Conservation (phyloP, 1,140 invertebrate genomes). For the Scaptomyza pallida region DNA sequence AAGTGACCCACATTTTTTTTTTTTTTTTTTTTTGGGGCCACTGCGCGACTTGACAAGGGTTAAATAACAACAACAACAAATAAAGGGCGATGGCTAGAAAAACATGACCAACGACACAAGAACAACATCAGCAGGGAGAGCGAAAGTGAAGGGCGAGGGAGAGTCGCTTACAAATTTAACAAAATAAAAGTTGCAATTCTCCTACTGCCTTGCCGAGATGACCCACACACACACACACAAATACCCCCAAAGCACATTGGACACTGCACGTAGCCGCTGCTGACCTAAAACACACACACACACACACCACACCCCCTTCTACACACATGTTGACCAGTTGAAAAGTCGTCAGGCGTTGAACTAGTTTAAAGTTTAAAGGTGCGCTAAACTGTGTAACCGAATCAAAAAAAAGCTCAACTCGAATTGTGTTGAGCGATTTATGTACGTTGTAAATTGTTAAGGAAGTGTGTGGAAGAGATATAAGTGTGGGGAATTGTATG, state of each 20-base stretch:
- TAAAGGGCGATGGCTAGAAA: slow-evolving; percentile 8
- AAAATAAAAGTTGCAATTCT: slow-evolving; percentile 48
- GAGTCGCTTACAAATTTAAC: slow-evolving; percentile 34
- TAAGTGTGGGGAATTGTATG: background rate
- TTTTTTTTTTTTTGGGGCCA: slow-evolving; percentile 29
- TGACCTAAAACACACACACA: slow-evolving; percentile 5
- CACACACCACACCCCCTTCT: too few species aligned
- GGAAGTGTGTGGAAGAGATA: slow-evolving; percentile 12
- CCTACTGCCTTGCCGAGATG: background rate
- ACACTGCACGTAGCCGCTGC: slow-evolving; percentile 3
- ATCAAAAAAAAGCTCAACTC: slow-evolving; percentile 13
- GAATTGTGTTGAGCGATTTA: slow-evolving; percentile 38
- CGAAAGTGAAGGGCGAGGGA: background rate
- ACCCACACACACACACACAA: background rate
- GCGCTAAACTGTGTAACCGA: slow-evolving; percentile 20
- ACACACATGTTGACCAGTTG: background rate
- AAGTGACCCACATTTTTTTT: slow-evolving; percentile 56
- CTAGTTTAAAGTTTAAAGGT: slow-evolving; percentile 50
- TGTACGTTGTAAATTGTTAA: slow-evolving; percentile 22
- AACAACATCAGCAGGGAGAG: slow-evolving; percentile 6
- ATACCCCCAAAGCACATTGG: slow-evolving; percentile 1
- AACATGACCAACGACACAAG: slow-evolving; percentile 39
- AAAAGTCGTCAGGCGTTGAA: slow-evolving; percentile 10
- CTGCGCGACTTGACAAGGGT: slow-evolving; percentile 56
- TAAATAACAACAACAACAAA: slow-evolving; percentile 50